Evolutionary conservation across 2,888 invertebrate species (phyloP).

Genomic region (Caenorhabditis plicata): DNA sequence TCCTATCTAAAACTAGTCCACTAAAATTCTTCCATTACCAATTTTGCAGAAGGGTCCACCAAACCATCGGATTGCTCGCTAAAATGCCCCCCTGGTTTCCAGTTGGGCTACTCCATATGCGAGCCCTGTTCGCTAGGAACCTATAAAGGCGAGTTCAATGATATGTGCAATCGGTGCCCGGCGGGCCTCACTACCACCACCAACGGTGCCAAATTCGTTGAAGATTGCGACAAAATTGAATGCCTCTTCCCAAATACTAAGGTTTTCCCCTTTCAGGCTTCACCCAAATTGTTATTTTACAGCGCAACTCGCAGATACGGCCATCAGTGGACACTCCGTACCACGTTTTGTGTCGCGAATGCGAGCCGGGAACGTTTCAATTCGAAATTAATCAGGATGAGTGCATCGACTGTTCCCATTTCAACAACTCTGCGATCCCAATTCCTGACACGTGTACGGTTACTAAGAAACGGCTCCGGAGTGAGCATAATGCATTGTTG

Average conservation of each 20-base stretch:
- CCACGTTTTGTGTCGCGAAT: conserved; percentile 8
- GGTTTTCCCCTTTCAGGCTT: not conserved
- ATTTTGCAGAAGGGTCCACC: conserved; percentile 5
- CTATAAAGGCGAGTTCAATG: conserved; percentile 10
- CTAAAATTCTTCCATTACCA: no score
- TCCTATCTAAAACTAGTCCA: no score
- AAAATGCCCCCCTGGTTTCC: conserved; percentile 11
- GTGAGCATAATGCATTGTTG: no score
- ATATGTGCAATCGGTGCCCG: conserved; percentile 22
- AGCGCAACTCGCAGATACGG: no score
- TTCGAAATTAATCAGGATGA: conserved; percentile 6
- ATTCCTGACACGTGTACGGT: conserved; percentile 20
- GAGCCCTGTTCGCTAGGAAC: conserved; percentile 9
- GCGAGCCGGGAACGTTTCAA: conserved; percentile 23
- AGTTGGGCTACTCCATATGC: no score
- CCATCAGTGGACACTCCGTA: no score
- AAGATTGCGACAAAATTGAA: conserved; percentile 7
- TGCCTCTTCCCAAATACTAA: conserved; percentile 24
- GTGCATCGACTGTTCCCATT: conserved; percentile 10
- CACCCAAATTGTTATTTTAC: no score
- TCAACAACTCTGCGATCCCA: not conserved
- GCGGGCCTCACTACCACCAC: conserved; percentile 16
- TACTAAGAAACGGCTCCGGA: no score
- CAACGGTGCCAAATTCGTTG: not conserved
- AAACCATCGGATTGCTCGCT: conserved; percentile 5